A percentile compares a stretch with the other conserved stretches of the same genome.
phyloP scores from a whole-genome alignment of 2,888 invertebrate genomes.

The Corythucha ciliata region DNA sequence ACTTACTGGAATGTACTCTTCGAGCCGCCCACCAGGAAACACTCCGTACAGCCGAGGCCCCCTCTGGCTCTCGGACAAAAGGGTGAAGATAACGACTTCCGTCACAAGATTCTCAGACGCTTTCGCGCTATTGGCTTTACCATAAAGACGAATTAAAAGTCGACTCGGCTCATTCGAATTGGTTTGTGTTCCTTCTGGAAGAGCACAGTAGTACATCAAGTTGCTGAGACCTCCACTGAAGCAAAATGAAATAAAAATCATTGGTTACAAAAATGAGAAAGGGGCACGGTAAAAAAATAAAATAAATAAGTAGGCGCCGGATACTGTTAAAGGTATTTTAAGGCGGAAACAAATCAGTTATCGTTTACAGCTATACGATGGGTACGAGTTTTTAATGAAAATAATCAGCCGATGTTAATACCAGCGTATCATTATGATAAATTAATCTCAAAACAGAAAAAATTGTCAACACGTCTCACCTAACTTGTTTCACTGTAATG shows the following conservation, averaged over 20 bases:
- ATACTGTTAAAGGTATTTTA: no score
- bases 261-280: no score
- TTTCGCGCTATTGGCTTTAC: slow-evolving; percentile 81
- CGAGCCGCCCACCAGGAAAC: slow-evolving; percentile 91
- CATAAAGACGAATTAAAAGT: slow-evolving; percentile 87
- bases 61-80: slow-evolving; percentile 84
- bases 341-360: no score
- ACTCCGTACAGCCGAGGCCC: slow-evolving; percentile 93
- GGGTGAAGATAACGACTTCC: slow-evolving; percentile 93
- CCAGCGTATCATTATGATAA: no score
- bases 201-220: slow-evolving; percentile 83
- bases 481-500: slow-evolving; percentile 71
- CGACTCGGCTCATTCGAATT: slow-evolving; percentile 45
- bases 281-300: no score
- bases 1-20: slow-evolving; percentile 85
- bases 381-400: no score
- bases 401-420: no score
- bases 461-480: no score
- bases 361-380: no score
- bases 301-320: no score
- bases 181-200: slow-evolving; percentile 55
- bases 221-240: slow-evolving; percentile 93
- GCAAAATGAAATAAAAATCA: slow-evolving; percentile 31
- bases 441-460: no score
- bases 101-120: slow-evolving; percentile 84